Base-by-base conservation (phyloP, 2,888 invertebrate species). In the Chloroclysta siterata region DNA sequence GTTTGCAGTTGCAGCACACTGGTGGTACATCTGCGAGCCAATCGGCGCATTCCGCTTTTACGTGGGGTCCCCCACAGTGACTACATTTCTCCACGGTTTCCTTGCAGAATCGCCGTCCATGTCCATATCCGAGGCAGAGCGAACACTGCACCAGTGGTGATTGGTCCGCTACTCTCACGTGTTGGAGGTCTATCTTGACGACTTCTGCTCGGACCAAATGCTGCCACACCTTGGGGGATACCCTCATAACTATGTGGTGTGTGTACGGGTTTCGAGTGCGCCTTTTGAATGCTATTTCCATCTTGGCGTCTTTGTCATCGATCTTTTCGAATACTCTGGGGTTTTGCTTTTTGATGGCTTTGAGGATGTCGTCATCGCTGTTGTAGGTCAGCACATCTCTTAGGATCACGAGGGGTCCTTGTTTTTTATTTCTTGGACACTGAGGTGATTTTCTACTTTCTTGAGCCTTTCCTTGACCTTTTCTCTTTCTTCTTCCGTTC, bases 11-110 rank as follows among this genome's bases (percentile, higher is more conserved):
- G n/a, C 42, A 44, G 42, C 42, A 44, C 0, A 14, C 11, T 5
- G n/a, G 42, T 6, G 14, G 14, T 14, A 7, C 41, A 6, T 28
- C 50, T 13, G 57, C 42, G 6, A 51, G 41, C 58, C 58, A 65
- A 8, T 53, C 51, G 0, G 14, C 51, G 17, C 61, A 65, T 0
- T 58, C 39, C 0, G 41, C 0, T 42, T 28, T 59, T 22, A 62
- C n/a, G 42, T 68, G 67, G 22, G 22, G 22, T 22, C 22, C 22
- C 3, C 22, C 22, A 22, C 22, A 22, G 22, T 22, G 22, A 3
- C 22, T 22, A 3, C 22, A 22, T 22, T 22, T 22, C 22, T 22
- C 22, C 22, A 22, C 22, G 3, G 22, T 22, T 22, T 22, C 22
- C 22, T 22, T 22, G 22, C 22, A 22, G 22, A 22, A 22, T 2